Conservation (phyloP, 2,797 vertebrate genomes). For the Echiichthys vipera region DNA sequence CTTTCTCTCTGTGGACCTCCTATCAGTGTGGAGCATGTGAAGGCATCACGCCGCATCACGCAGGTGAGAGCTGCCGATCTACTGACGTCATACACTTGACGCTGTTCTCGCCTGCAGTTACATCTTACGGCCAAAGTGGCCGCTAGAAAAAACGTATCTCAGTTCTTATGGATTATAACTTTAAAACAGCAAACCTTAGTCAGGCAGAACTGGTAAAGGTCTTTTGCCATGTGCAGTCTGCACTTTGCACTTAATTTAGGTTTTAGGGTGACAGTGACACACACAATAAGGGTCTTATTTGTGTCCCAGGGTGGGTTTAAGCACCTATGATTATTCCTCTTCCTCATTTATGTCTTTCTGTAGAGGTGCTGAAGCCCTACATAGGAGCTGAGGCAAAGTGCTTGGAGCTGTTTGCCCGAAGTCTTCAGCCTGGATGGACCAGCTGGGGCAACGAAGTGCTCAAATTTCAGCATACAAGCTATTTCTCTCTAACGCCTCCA, state of each 20-base stretch:
- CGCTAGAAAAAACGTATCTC: too few relatives aligned
- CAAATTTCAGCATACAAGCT: constrained; percentile 93
- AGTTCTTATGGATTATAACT: too few relatives aligned
- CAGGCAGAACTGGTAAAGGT: not conserved
- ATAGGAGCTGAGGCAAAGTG: constrained; percentile 81
- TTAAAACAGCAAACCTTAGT: not conserved
- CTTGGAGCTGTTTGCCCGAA: constrained; percentile 96
- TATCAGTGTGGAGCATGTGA: too few relatives aligned
- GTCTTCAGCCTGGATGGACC: constrained; percentile 94
- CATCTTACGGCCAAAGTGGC: too few relatives aligned
- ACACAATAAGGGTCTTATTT: not conserved
- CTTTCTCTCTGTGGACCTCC: too few relatives aligned
- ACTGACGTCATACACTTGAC: too few relatives aligned
- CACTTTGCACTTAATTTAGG: not conserved
- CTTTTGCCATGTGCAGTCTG: not conserved
- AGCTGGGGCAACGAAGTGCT: constrained; percentile 99
- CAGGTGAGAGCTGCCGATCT: too few relatives aligned
- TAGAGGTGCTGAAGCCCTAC: constrained; percentile 91
- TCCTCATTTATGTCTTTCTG: constrained; percentile 1
- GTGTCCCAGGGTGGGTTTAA: not conserved
- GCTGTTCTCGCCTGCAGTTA: too few relatives aligned
- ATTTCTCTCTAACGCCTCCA: constrained; percentile 79
- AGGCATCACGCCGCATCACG: too few relatives aligned
- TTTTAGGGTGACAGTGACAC: not conserved
- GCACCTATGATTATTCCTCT: not conserved